Evolutionary conservation across 2,888 invertebrate species (phyloP).

Genomic region (Tenthredo amoena): DNA sequence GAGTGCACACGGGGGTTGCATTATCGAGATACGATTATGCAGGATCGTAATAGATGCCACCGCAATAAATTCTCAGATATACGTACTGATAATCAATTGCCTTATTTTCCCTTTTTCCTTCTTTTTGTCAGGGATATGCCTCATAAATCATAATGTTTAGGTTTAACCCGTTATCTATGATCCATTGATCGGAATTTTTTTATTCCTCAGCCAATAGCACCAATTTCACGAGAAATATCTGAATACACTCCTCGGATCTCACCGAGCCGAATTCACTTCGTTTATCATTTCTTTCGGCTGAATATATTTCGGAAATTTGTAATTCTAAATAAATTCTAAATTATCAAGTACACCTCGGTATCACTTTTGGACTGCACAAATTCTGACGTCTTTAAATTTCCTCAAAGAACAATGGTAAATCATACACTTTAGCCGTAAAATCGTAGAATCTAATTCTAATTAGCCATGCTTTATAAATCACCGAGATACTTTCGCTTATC

Average conservation of each 20-base stretch:
- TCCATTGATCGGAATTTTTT: background rate
- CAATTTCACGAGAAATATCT: background rate
- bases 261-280: conserved; percentile 20
- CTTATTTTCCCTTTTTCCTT: too few species aligned
- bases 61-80: background rate
- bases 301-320: conserved; percentile 26
- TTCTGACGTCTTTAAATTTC: background rate
- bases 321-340: conserved; percentile 13
- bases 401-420: background rate
- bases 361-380: background rate
- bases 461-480: background rate
- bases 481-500: background rate
- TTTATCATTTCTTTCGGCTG: conserved; percentile 16
- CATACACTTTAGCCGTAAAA: background rate
- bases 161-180: too few species aligned
- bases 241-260: background rate
- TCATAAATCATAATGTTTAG: background rate
- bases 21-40: background rate
- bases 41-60: background rate
- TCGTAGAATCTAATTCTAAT: background rate
- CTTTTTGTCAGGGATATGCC: background rate
- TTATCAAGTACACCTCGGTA: background rate
- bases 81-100: too few species aligned
- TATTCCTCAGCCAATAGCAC: conserved; percentile 6
- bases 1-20: background rate